Evolutionary conservation across 2,113 vertebrate species (phyloP), one percentile per base, ranked within the genome.

Genomic region (Planiliza haematocheilus): DNA sequence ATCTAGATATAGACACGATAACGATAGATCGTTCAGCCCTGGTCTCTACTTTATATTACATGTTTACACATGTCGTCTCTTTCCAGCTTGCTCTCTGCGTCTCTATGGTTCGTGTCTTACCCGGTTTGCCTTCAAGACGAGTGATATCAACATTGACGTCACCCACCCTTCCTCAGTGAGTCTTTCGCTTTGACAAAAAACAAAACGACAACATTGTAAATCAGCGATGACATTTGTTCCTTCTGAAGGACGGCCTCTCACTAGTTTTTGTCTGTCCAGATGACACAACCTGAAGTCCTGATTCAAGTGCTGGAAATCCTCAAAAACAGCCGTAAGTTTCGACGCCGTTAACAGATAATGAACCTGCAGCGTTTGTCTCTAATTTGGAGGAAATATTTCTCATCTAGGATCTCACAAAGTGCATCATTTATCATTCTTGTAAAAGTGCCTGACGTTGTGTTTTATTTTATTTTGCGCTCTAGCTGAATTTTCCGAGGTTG

Each of bases 251-350:
- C 5, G 5, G 24, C 5, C 1, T 37, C 20, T 66, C 18, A 7
- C 1, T 24, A 8, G 14, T 38, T 6, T 14, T 8, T 51, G 0
- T 76, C 70, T 70, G 56, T 88, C 83, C 86, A 99, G 98, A 97
- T 99, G 96, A 99, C 93, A 70, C 97, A 99, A 59, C 98, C 97
- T 53, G 97, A 99, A 88, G 97, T 99, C 86, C 85, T 99, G 76
- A 99, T 99, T 87, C 94, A 98, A 85, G 97, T 97, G 61, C 96
- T 98, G 92, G 96, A 97, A 84, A 97, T 99, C 91, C 90, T 99
- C 69, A 99, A 96, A 91, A 97, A 95, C 75, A 94, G 92, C 43
- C 53, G 98, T 99, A 74, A 95, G 96, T 95, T 52, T 66, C 12
- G 11, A n/a, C n/a, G n/a, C n/a, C n/a, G n/a, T n/a, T n/a, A n/a